Evolutionary conservation across 2,797 vertebrate species (phyloP).

Genomic region (Phrynocephalus vlangalii): DNA sequence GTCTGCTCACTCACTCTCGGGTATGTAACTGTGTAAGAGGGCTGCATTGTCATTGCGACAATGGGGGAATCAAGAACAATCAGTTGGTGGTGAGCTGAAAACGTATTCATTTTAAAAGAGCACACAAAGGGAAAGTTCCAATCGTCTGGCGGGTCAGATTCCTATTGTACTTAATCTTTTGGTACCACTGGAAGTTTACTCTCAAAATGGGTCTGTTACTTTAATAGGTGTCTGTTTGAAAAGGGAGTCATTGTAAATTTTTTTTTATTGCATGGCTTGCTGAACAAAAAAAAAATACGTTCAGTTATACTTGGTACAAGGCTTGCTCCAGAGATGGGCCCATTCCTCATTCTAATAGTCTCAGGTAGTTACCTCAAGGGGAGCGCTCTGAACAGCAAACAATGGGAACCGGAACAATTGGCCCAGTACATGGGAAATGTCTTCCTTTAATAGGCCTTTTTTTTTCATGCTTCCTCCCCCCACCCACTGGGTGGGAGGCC

Average conservation of each 20-base stretch:
- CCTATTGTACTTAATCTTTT: slow-evolving; percentile 15
- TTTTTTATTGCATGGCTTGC: slow-evolving; percentile 34
- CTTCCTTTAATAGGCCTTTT: slow-evolving; percentile 29
- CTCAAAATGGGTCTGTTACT: slow-evolving; percentile 30
- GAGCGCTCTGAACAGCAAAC: slow-evolving; percentile 55
- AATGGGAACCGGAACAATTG: slow-evolving; percentile 55
- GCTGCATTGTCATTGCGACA: slow-evolving; percentile 24
- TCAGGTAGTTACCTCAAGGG: slow-evolving; percentile 62
- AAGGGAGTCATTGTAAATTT: slow-evolving; percentile 39
- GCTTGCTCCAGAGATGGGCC: slow-evolving; percentile 24
- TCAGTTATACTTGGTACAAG: slow-evolving; percentile 36
- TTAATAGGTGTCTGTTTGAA: slow-evolving; percentile 49
- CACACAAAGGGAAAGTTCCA: not conserved
- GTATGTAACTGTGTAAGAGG: slow-evolving; percentile 33
- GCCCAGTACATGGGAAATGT: slow-evolving; percentile 24
- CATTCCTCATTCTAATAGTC: slow-evolving; percentile 27
- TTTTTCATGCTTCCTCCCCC: slow-evolving; percentile 41
- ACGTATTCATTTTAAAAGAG: not conserved
- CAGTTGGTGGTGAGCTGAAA: not conserved
- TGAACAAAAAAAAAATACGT: not conserved
- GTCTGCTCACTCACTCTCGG: not conserved
- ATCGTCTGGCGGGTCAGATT: slow-evolving; percentile 28
- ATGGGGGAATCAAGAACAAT: slow-evolving; percentile 3
- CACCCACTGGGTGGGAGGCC: not conserved
- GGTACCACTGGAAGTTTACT: slow-evolving; percentile 44